Evolutionary conservation across 2,113 vertebrate species (phyloP), one percentile per base, ranked within the genome.

Genomic region (Entomyzon cyanotis): DNA sequence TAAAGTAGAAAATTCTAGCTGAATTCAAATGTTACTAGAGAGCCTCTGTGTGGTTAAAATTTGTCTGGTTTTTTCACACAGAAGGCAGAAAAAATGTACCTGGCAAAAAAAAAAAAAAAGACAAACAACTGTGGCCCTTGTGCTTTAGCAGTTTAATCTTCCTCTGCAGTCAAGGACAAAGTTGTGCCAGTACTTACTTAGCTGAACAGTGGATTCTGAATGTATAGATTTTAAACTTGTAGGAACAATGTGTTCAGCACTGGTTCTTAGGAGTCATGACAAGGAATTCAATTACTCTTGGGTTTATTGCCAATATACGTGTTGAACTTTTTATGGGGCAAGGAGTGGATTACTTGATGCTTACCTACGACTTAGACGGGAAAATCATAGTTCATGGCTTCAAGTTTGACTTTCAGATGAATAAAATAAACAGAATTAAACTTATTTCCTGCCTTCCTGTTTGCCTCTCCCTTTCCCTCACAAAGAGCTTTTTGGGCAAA

Each of bases 241-340:
- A 94, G 68, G 88, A 93, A 94, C 68, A 91, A 46, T 86, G 93
- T 73, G 89, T 94, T 93, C 89, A 91, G 73, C 74, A 76, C 67
- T 76, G 85, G 46, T 94, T 95, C 94, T 96, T 93, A 95, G 93
- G 95, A 97, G 88, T 94, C 96, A 97, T 90, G 86, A 94, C 88
- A 95, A 95, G 92, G 19, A 78, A 94, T 84, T 91, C 44, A 69
- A 71, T 95, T 91, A 87, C 65, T 87, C 75, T 74, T 63, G 18
- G 13, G 82, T 94, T 96, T 94, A 96, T 96, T 96, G 85, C 87
- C 59, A 74, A 70, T 79, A 50, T 84, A 84, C 73, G 65, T 71
- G 78, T 76, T 86, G 95, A 76, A 84, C 81, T 49, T 90, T 97
- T 85, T 89, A 80, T 88, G 77, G 79, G 70, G 80, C 76, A 92